A percentile compares a stretch with the other conserved stretches of the same genome.
Evolutionary conservation across 2,888 invertebrate species (phyloP).

Genomic region (Trichogramma dendrolimi): DNA sequence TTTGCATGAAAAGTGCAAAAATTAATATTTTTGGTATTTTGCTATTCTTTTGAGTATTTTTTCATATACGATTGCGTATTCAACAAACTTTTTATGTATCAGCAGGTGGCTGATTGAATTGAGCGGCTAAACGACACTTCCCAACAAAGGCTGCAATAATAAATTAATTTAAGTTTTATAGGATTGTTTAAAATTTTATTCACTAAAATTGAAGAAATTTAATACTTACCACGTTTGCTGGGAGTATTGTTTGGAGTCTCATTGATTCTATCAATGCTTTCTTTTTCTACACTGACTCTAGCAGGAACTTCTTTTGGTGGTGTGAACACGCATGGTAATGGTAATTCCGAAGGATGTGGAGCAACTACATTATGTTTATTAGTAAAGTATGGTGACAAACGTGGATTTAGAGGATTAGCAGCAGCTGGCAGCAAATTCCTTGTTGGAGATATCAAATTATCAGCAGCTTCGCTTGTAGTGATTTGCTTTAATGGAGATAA

Average conservation of each 20-base stretch:
- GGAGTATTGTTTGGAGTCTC: conserved; percentile 38
- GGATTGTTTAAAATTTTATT: conserved; percentile 1
- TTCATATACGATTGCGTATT: conserved; percentile 2
- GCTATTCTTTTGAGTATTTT: conserved; percentile 7
- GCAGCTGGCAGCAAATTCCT: conserved; percentile 45
- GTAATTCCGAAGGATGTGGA: conserved; percentile 49
- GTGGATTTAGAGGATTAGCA: conserved; percentile 46
- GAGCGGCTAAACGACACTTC: conserved; percentile 53
- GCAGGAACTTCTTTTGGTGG: conserved; percentile 21
- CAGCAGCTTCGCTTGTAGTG: conserved; percentile 33
- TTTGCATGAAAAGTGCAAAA: conserved; percentile 19
- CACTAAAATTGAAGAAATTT: conserved; percentile 2
- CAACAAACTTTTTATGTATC: conserved; percentile 34
- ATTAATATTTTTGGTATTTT: conserved; percentile 10
- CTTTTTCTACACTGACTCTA: conserved; percentile 28
- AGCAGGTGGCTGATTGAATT: conserved; percentile 48
- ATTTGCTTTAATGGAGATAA: conserved; percentile 43
- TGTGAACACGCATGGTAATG: conserved; percentile 46
- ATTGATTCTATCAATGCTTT: conserved; percentile 34
- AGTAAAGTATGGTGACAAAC: conserved; percentile 44
- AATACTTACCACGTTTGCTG: conserved; percentile 41
- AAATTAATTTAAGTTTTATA: background rate
- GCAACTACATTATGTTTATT: conserved; percentile 42
- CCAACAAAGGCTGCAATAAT: conserved; percentile 43
- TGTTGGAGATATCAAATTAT: conserved; percentile 43